Evolutionary conservation across 2,113 vertebrate species (phyloP).

Genomic region (Gnathonemus echidnorhynchus): DNA sequence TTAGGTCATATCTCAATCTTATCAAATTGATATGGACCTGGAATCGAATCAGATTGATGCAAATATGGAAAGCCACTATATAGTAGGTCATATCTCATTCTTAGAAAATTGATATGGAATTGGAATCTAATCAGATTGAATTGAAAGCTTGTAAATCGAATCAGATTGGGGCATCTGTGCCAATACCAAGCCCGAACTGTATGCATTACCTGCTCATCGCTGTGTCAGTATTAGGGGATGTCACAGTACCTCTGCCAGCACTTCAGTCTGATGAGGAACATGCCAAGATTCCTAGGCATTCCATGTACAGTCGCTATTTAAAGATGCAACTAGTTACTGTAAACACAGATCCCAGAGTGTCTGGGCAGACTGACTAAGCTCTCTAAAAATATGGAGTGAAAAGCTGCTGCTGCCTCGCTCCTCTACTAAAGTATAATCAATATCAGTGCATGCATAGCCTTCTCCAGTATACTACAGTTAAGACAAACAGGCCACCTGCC

Average conservation of each 20-base stretch:
- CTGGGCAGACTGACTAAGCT: not conserved
- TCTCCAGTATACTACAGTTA: not conserved
- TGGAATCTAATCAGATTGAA: not conserved
- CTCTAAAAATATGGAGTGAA: slow-evolving; percentile 29
- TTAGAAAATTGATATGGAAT: not conserved
- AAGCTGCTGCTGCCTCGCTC: not conserved
- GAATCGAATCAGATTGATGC: not conserved
- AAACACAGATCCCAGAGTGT: slow-evolving; percentile 25
- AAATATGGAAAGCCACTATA: not conserved
- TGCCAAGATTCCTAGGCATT: not conserved
- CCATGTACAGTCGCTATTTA: slow-evolving; percentile 1
- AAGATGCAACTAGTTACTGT: slow-evolving; percentile 45
- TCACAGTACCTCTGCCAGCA: not conserved
- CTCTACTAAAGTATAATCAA: not conserved
- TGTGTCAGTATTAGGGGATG: not conserved
- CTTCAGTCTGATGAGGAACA: not conserved
- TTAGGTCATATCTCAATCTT: not conserved
- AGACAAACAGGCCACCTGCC: not conserved
- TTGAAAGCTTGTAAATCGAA: not conserved
- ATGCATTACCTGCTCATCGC: not conserved
- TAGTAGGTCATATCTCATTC: not conserved
- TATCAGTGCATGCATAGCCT: not conserved
- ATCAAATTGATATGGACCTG: not conserved
- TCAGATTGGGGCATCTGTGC: not conserved
- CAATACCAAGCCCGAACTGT: not conserved